These are phyloP conservation scores for Harpagifer antarcticus DNA, from an alignment of 2,797 vertebrate genomes.

Conservation along the genomic window DNA sequence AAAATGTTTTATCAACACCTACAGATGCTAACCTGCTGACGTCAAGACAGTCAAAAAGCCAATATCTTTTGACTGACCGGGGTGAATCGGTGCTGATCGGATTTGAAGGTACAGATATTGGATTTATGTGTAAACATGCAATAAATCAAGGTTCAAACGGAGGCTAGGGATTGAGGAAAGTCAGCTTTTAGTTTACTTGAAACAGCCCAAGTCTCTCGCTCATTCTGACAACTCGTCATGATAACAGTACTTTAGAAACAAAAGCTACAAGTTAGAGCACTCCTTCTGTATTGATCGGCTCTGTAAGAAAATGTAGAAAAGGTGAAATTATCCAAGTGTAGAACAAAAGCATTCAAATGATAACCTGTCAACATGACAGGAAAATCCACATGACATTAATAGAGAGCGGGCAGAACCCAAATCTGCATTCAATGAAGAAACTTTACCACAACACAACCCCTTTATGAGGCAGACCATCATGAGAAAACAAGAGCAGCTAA, in stretches of 20 bases:
- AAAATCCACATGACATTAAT: slow-evolving; percentile 25
- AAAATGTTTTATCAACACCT: slow-evolving; percentile 4
- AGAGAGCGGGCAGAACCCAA: slow-evolving; percentile 4
- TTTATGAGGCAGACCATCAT: neutral
- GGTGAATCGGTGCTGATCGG: neutral
- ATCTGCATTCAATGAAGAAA: neutral
- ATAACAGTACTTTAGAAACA: slow-evolving; percentile 21
- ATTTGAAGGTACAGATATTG: neutral
- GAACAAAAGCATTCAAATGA: slow-evolving; percentile 44
- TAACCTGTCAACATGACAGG: slow-evolving; percentile 28
- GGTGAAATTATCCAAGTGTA: slow-evolving; percentile 35
- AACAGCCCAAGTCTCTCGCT: slow-evolving; percentile 8
- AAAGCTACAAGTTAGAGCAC: slow-evolving; percentile 25
- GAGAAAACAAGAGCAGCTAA: slow-evolving; percentile 2
- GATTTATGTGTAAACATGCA: neutral
- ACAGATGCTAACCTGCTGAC: neutral
- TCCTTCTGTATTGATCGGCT: slow-evolving; percentile 25
- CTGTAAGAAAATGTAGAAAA: slow-evolving; percentile 30
- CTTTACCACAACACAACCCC: neutral
- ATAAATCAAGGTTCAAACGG: neutral
- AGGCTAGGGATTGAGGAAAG: neutral
- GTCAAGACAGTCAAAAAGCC: neutral
- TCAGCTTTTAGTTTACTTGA: slow-evolving; percentile 19
- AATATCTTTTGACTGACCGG: neutral
- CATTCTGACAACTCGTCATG: slow-evolving; percentile 13